Percentiles rank a stretch among this genome's conserved stretches.
These are phyloP conservation scores for Chromobotia macracanthus DNA, from an alignment of 2,797 vertebrate genomes.

Conservation along the genomic window DNA sequence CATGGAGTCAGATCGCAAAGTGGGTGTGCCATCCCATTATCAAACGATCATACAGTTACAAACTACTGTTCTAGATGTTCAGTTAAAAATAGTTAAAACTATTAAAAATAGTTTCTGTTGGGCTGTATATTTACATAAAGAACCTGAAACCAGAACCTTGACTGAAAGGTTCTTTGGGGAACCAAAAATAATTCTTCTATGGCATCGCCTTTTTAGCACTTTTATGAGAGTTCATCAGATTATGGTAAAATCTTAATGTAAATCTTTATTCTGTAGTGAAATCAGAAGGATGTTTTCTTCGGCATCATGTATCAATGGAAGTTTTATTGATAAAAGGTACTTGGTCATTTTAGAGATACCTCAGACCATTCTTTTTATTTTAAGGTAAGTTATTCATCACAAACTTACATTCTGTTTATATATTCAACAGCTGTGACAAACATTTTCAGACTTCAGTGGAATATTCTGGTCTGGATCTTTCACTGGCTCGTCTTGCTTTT, in stretches of 20 bases:
- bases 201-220: too few species aligned
- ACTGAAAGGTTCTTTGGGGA: too few species aligned
- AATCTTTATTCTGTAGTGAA: constrained; percentile 47
- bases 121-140: too few species aligned
- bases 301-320: constrained; percentile 76
- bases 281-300: constrained; percentile 75
- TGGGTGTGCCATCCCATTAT: constrained; percentile 18
- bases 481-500: constrained; percentile 55
- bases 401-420: not conserved
- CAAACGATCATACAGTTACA: not conserved
- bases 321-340: constrained; percentile 80
- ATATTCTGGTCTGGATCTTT: constrained; percentile 59
- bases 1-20: constrained; percentile 48
- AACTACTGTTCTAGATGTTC: too few species aligned
- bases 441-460: constrained; percentile 52
- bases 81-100: too few species aligned
- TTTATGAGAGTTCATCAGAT: too few species aligned
- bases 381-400: not conserved
- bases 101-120: too few species aligned
- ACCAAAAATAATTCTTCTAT: too few species aligned
- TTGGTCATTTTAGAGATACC: not conserved
- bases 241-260: not conserved
- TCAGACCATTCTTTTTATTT: not conserved
- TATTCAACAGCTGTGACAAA: constrained; percentile 48
- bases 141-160: too few species aligned